Conservation (phyloP, 2,113 vertebrate genomes). For the Okapia johnstoni region DNA sequence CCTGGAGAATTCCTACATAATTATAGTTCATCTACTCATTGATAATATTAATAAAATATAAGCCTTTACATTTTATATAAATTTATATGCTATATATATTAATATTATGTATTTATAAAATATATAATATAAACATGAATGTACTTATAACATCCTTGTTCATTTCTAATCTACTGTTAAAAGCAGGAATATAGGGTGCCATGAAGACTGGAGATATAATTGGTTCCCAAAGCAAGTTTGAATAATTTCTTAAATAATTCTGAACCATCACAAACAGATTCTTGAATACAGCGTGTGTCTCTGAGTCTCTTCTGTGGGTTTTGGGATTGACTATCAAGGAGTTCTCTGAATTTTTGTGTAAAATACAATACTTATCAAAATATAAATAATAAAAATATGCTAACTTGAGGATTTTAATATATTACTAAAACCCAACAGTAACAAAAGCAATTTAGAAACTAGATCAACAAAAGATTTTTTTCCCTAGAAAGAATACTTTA, state of each 20-base stretch:
- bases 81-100: not conserved
- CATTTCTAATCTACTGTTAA: not conserved
- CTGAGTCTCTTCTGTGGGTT: not conserved
- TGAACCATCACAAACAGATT: not conserved
- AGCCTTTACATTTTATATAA: not conserved
- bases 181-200: not conserved
- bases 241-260: not conserved
- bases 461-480: not conserved
- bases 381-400: not conserved
- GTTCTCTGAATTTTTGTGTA: not conserved
- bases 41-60: not conserved
- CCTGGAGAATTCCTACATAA: not conserved
- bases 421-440: not conserved
- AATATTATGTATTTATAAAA: not conserved
- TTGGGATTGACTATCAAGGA: not conserved
- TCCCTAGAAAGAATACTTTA: not conserved
- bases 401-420: not conserved
- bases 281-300: not conserved
- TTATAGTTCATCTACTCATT: not conserved
- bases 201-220: not conserved
- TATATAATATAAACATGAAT: not conserved
- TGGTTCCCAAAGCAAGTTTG: not conserved
- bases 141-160: not conserved
- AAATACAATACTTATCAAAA: not conserved
- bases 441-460: not conserved